Conservation (phyloP, 2,797 vertebrate species). For the Pelobates cultripes region DNA sequence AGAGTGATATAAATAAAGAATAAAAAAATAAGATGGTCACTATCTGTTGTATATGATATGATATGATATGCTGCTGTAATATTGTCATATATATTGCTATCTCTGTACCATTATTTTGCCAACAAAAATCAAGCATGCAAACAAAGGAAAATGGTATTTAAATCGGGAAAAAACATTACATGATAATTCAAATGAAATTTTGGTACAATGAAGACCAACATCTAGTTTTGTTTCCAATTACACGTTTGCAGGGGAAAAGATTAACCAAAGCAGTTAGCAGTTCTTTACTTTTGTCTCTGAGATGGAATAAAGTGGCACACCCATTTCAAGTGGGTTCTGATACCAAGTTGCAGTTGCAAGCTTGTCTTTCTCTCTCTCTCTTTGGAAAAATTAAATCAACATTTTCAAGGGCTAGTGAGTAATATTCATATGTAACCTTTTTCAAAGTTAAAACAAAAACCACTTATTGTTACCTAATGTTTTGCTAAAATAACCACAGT, state of each 20-base stretch:
- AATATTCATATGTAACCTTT: slow-evolving; percentile 1
- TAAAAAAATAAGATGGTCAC: too few relatives aligned
- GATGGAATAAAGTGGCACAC: neutral
- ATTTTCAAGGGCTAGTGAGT: slow-evolving; percentile 3
- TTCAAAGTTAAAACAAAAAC: slow-evolving; percentile 15
- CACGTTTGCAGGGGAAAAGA: neutral
- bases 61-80: too few relatives aligned
- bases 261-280: neutral
- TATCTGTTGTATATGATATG: too few relatives aligned
- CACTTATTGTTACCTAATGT: neutral
- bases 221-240: neutral
- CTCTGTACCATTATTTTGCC: too few relatives aligned
- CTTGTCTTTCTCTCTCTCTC: too few relatives aligned
- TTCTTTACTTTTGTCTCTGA: neutral
- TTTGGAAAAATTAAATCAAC: neutral
- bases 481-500: neutral
- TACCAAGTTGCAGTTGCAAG: neutral
- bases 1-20: too few relatives aligned
- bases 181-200: neutral
- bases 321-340: neutral
- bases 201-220: neutral
- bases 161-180: neutral
- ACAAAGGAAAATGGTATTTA: too few relatives aligned
- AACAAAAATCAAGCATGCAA: too few relatives aligned
- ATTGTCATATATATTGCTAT: too few relatives aligned